These are phyloP conservation scores for Clavelina lepadiformis DNA, from an alignment of 23 tunicate species.

Conservation along the genomic window DNA sequence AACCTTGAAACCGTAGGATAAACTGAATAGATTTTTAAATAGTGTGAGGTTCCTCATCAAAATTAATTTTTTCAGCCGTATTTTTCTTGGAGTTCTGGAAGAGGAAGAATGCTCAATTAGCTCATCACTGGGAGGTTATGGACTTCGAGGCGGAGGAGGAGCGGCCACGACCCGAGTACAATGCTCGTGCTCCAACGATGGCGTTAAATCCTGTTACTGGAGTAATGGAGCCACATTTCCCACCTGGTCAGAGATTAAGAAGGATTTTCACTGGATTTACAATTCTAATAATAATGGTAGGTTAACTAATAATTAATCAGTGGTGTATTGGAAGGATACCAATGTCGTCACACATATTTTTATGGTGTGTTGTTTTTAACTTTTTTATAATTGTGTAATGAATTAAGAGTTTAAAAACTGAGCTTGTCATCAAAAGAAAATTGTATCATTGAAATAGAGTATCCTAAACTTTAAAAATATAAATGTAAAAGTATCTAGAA, in stretches of 20 bases:
- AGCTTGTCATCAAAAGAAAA: too few relatives aligned
- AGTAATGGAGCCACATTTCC: slow-evolving; percentile 80
- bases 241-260: slow-evolving; percentile 46
- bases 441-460: too few relatives aligned
- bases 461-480: too few relatives aligned
- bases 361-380: too few relatives aligned
- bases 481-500: too few relatives aligned
- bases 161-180: slow-evolving; percentile 79
- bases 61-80: slow-evolving; percentile 44
- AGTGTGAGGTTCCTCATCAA: too few relatives aligned
- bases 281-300: slow-evolving; percentile 69
- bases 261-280: slow-evolving; percentile 75
- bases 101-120: slow-evolving; percentile 60
- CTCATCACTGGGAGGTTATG: slow-evolving; percentile 94
- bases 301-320: too few relatives aligned
- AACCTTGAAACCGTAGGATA: neutral
- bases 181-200: slow-evolving; percentile 76
- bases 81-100: slow-evolving; percentile 91
- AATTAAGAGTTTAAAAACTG: too few relatives aligned
- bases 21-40: neutral
- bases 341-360: too few relatives aligned
- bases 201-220: slow-evolving; percentile 79
- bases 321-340: too few relatives aligned
- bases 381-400: too few relatives aligned
- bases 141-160: slow-evolving; percentile 83